These are phyloP conservation scores for Glareola pratincola DNA, from an alignment of 2,113 vertebrate genomes.

Conservation along the genomic window DNA sequence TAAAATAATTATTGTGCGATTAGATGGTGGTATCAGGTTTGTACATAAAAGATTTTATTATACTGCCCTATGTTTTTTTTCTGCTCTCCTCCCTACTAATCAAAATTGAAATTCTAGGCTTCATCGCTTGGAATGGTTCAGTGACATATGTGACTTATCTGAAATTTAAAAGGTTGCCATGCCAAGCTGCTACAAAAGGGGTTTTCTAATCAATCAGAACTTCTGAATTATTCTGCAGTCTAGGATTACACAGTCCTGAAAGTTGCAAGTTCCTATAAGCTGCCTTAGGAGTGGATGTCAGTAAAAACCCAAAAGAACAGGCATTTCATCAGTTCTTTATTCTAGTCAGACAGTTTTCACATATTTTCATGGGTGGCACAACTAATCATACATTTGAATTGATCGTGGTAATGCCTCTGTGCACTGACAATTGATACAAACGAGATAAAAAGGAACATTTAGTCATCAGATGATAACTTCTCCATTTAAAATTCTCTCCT, in stretches of 20 bases:
- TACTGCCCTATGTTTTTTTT: neutral
- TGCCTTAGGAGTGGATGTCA: neutral
- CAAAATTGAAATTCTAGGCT: neutral
- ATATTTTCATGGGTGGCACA: neutral
- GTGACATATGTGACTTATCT: neutral
- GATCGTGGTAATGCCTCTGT: neutral
- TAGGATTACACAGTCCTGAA: neutral
- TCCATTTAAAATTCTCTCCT: slow-evolving; percentile 2
- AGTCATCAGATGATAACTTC: neutral
- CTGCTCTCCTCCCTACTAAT: neutral
- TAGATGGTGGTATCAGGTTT: neutral
- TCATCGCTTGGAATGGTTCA: neutral
- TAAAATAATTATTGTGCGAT: neutral
- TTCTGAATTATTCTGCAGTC: neutral
- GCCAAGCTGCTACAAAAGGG: neutral
- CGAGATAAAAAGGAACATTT: slow-evolving; percentile 8
- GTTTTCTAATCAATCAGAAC: neutral
- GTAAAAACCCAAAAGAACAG: neutral
- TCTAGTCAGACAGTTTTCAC: neutral
- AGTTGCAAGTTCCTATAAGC: neutral
- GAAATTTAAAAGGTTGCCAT: neutral
- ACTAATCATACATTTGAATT: neutral
- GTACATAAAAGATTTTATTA: neutral
- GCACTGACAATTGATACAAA: slow-evolving; percentile 16
- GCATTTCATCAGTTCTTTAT: neutral